These are phyloP conservation scores for Sphyrna mokarran DNA, from an alignment of 2,113 vertebrate species.

Conservation along the genomic window DNA sequence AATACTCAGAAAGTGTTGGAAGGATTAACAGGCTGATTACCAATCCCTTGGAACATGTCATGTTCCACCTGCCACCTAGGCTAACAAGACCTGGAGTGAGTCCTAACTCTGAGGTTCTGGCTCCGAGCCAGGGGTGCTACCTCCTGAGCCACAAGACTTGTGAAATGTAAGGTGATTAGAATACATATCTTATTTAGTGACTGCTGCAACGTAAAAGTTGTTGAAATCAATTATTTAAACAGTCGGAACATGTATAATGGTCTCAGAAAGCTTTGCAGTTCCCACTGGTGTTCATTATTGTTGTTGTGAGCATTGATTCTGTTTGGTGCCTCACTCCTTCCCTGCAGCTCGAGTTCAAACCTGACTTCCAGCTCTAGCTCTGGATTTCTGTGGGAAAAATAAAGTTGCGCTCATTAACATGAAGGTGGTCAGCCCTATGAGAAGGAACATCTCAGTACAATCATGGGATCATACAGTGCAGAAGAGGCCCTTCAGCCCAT, in stretches of 20 bases:
- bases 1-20: neutral
- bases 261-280: conserved; percentile 1
- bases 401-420: neutral
- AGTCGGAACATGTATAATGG: neutral
- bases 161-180: neutral
- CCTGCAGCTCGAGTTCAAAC: neutral
- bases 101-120: neutral
- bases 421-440: neutral
- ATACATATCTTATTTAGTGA: neutral
- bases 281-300: neutral
- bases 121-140: neutral
- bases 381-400: no score
- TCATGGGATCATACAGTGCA: no score
- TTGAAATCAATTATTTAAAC: neutral
- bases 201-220: neutral
- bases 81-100: neutral
- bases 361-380: neutral
- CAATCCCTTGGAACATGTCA: neutral
- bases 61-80: no score
- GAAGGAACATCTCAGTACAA: neutral
- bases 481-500: no score
- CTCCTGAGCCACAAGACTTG: neutral
- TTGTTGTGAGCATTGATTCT: neutral
- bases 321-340: neutral
- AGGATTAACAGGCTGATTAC: neutral